A percentile compares a stretch with the other conserved stretches of the same genome.
These are phyloP conservation scores for Limnephilus marmoratus DNA, from an alignment of 2,888 invertebrate species.

Conservation along the genomic window DNA sequence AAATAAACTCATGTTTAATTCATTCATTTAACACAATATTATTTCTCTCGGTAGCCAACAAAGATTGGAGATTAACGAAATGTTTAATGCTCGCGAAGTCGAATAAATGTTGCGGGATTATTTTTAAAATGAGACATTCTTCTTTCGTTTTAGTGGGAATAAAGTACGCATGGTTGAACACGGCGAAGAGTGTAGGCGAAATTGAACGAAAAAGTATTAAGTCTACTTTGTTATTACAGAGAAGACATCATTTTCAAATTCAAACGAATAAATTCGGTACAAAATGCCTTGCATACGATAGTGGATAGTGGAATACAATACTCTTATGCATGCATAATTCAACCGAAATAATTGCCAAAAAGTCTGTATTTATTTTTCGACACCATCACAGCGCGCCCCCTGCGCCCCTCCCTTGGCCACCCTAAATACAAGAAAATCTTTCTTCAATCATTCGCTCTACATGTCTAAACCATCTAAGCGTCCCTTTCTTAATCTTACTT, in stretches of 20 bases:
- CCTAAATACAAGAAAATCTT: too few species aligned
- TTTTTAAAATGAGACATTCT: constrained; percentile 31
- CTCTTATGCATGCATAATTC: too few species aligned
- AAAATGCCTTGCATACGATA: not conserved
- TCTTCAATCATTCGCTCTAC: too few species aligned
- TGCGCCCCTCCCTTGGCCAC: too few species aligned
- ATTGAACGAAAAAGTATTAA: not conserved
- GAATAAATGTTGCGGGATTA: not conserved
- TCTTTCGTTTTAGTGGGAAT: not conserved
- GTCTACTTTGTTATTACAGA: not conserved
- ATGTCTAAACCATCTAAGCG: too few species aligned
- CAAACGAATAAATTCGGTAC: not conserved
- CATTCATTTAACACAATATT: constrained; percentile 50
- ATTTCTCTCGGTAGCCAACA: constrained; percentile 38
- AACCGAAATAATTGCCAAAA: not conserved
- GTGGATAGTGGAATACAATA: too few species aligned
- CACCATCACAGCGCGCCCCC: too few species aligned
- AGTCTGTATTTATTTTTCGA: too few species aligned
- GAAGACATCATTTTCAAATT: not conserved
- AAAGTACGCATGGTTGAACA: not conserved
- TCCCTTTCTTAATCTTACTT: too few species aligned
- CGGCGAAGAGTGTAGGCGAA: not conserved
- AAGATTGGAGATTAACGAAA: constrained; percentile 30
- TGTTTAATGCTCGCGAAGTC: not conserved
- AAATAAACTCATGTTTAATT: constrained; percentile 52